Conservation (phyloP, 2,797 vertebrate genomes). For the Enteromius fasciolatus region DNA sequence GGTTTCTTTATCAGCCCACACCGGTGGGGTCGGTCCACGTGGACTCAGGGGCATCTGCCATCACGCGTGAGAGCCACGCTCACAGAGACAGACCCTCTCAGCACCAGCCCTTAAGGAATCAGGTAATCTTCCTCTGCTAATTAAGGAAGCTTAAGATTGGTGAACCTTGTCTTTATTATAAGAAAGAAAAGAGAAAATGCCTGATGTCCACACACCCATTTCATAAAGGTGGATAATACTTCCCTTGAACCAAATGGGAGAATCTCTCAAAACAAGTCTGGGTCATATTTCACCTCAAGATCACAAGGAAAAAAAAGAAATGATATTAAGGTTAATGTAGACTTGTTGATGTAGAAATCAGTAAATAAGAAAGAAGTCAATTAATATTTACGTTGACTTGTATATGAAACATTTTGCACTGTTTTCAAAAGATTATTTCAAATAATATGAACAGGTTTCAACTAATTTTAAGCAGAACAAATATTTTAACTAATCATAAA, state of each 20-base stretch:
- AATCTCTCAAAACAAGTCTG: background rate
- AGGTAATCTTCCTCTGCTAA: slow-evolving; percentile 75
- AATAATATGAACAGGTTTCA: too few species aligned
- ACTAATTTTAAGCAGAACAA: background rate
- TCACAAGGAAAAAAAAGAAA: background rate
- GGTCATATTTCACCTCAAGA: slow-evolving; percentile 3
- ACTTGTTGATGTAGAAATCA: background rate
- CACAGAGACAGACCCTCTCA: slow-evolving; percentile 92
- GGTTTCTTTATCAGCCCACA: slow-evolving; percentile 83
- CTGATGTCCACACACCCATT: background rate
- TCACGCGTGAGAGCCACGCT: slow-evolving; percentile 90
- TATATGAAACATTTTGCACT: background rate
- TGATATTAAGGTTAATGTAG: background rate
- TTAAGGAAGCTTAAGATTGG: background rate
- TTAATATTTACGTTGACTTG: too few species aligned
- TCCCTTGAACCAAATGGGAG: background rate
- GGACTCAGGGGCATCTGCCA: slow-evolving; percentile 90
- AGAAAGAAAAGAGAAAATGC: background rate
- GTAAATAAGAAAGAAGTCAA: too few species aligned
- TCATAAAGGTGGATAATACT: background rate
- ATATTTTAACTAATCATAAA: background rate
- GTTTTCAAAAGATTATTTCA: background rate
- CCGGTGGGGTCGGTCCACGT: slow-evolving; percentile 94
- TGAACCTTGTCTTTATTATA: background rate
- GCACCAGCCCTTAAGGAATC: slow-evolving; percentile 90